These are phyloP conservation scores for Styela plicata DNA, from an alignment of 23 tunicate genomes.

Conservation along the genomic window DNA sequence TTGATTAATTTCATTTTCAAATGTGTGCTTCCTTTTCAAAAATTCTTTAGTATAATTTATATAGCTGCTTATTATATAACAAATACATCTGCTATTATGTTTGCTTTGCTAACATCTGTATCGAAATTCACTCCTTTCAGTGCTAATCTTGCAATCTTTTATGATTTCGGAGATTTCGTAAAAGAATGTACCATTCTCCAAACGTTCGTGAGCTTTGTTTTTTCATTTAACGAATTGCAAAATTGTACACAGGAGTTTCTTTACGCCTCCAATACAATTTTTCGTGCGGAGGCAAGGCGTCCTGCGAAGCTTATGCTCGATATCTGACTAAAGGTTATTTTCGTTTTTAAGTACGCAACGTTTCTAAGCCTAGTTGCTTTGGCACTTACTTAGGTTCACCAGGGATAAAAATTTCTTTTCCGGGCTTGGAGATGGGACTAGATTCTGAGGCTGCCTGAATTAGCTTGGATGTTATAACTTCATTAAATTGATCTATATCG, in stretches of 20 bases:
- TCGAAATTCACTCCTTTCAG: neutral
- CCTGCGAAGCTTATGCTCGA: neutral
- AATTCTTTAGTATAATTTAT: neutral
- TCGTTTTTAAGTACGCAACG: neutral
- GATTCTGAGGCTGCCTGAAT: neutral
- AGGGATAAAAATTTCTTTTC: neutral
- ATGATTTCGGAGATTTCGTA: too few relatives aligned
- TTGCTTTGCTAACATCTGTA: neutral
- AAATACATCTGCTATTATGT: neutral
- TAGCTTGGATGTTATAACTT: neutral
- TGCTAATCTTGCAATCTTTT: too few relatives aligned
- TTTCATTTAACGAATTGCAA: neutral
- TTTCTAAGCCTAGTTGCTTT: neutral
- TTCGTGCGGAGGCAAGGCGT: neutral
- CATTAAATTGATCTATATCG: neutral
- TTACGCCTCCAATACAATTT: neutral
- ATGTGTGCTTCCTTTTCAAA: neutral
- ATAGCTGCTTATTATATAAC: neutral
- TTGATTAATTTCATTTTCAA: neutral
- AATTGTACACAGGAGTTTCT: neutral
- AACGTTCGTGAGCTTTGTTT: neutral
- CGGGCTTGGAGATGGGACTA: neutral
- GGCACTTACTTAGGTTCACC: neutral
- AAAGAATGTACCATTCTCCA: neutral
- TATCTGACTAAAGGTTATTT: neutral